Conservation (phyloP, 2,888 invertebrate species). For the Drosophila basisetae region DNA sequence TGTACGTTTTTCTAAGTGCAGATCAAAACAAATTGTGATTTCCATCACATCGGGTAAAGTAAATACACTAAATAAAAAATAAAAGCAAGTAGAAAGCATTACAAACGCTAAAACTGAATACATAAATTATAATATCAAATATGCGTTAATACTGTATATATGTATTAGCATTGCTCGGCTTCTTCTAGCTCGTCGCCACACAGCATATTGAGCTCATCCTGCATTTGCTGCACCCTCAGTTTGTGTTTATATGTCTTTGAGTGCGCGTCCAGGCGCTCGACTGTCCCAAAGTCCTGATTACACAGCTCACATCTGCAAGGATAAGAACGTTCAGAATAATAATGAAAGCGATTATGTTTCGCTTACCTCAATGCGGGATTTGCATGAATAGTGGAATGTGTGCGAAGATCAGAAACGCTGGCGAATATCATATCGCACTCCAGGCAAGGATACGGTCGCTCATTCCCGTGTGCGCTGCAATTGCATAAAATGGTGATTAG, state of each 20-base stretch:
- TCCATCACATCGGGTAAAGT: too few relatives aligned
- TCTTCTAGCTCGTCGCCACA: not conserved
- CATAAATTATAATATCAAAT: not conserved
- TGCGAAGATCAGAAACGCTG: slow-evolving; percentile 38
- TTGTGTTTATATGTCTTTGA: slow-evolving; percentile 44
- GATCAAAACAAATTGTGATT: not conserved
- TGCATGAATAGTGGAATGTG: slow-evolving; percentile 39
- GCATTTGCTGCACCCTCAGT: slow-evolving; percentile 13
- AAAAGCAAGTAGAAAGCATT: not conserved
- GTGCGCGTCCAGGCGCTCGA: slow-evolving; percentile 36
- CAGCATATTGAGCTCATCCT: slow-evolving; percentile 40
- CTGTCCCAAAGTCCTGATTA: slow-evolving; percentile 28
- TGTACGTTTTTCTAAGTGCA: not conserved
- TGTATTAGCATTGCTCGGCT: not conserved
- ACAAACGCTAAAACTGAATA: not conserved
- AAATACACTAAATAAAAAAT: not conserved
- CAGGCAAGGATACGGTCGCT: slow-evolving; percentile 73
- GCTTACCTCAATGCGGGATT: slow-evolving; percentile 40
- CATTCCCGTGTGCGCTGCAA: slow-evolving; percentile 65
- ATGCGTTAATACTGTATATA: not conserved
- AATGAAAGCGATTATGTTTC: not conserved
- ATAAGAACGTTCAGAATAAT: not conserved
- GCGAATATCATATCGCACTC: slow-evolving; percentile 54
- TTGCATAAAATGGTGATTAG: not conserved
- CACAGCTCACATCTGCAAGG: slow-evolving; percentile 60